Conservation (phyloP, 1,140 invertebrate species). For the Tetranychus urticae region DNA sequence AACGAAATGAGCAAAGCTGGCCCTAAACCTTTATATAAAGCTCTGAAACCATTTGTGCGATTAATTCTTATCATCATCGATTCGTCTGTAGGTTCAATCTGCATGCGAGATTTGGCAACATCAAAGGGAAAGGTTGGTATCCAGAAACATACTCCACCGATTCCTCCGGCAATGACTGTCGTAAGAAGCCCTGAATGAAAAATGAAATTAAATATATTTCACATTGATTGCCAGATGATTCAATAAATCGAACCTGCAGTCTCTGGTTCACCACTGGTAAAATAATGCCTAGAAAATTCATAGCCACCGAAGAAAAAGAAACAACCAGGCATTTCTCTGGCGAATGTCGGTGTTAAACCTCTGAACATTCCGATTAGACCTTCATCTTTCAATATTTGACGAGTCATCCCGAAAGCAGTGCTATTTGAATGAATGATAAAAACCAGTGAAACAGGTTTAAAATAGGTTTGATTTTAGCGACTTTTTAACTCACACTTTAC, state of each 20-base stretch:
- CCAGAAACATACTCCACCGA: slow-evolving; percentile 64
- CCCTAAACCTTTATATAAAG: slow-evolving; percentile 40
- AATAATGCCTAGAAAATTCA: slow-evolving; percentile 28
- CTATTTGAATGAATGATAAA: not conserved
- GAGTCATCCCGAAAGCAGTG: slow-evolving; percentile 4
- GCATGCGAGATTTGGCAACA: slow-evolving; percentile 63
- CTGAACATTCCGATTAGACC: slow-evolving; percentile 37
- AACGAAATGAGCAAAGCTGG: slow-evolving; percentile 61
- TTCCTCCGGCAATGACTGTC: slow-evolving; percentile 49
- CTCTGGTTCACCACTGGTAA: slow-evolving; percentile 21
- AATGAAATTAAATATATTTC: not conserved
- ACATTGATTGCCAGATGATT: too few relatives aligned
- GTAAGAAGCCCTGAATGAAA: slow-evolving; percentile 13
- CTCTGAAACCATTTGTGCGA: slow-evolving; percentile 41
- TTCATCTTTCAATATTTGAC: slow-evolving; percentile 17
- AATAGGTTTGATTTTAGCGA: slow-evolving; percentile 15
- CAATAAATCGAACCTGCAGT: not conserved
- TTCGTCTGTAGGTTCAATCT: slow-evolving; percentile 36
- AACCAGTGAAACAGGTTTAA: not conserved
- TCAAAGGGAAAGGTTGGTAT: slow-evolving; percentile 60
- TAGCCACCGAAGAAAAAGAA: slow-evolving; percentile 60
- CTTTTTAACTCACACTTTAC: not conserved
- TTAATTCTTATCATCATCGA: slow-evolving; percentile 44
- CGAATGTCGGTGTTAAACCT: slow-evolving; percentile 61
- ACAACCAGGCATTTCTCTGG: slow-evolving; percentile 60